Evolutionary conservation across 2,888 invertebrate genomes (phyloP).

Genomic region (Acheta domesticus): DNA sequence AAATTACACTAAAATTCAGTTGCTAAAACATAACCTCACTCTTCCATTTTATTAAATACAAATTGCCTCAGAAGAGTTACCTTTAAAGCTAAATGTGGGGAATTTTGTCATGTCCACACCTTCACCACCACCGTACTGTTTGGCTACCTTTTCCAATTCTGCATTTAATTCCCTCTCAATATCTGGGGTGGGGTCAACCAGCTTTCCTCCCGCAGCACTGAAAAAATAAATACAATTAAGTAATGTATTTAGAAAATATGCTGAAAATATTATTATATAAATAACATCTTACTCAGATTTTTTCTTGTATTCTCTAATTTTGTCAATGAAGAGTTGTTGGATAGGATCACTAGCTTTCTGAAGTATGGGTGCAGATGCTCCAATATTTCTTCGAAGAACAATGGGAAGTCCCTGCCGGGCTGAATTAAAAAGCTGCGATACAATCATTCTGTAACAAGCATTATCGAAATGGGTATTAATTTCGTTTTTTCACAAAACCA

Average conservation of each 20-base stretch:
- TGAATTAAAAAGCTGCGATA: slow-evolving; percentile 38
- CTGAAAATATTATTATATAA: not conserved
- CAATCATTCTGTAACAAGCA: slow-evolving; percentile 41
- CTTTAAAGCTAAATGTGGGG: slow-evolving; percentile 74
- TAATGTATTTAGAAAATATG: slow-evolving; percentile 19
- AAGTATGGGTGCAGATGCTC: slow-evolving; percentile 63
- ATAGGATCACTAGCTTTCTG: slow-evolving; percentile 82
- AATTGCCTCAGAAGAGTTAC: slow-evolving; percentile 40
- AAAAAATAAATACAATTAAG: slow-evolving; percentile 38
- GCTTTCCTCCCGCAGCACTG: slow-evolving; percentile 68
- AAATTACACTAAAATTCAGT: too few species aligned
- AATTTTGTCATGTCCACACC: slow-evolving; percentile 86
- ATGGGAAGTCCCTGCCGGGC: slow-evolving; percentile 39
- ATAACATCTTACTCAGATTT: slow-evolving; percentile 70
- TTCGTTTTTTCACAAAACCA: too few species aligned
- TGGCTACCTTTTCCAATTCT: slow-evolving; percentile 77
- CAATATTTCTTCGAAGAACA: slow-evolving; percentile 60
- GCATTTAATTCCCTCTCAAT: slow-evolving; percentile 69
- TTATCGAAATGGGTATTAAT: not conserved
- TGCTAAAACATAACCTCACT: too few species aligned
- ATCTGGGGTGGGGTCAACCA: slow-evolving; percentile 77
- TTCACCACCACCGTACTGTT: slow-evolving; percentile 68
- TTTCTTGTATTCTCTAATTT: slow-evolving; percentile 83
- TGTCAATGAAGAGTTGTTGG: slow-evolving; percentile 89
- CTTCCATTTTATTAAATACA: too few species aligned